phyloP scores from a whole-genome alignment of 2,888 invertebrate genomes.

The Drosophila borborema region DNA sequence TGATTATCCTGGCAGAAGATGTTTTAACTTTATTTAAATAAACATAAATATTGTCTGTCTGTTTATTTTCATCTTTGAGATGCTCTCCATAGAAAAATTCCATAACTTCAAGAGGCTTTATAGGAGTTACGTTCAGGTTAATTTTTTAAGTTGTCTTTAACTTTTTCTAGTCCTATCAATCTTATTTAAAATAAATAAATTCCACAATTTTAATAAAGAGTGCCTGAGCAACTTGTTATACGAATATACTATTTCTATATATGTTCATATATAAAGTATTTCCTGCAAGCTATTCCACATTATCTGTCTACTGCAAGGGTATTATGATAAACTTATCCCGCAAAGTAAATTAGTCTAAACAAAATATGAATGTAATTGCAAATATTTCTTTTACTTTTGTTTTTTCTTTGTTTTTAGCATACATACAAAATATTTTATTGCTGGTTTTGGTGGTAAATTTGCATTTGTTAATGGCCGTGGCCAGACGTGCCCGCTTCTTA shows the following conservation, averaged over 20 bases:
- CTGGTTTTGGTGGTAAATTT: constrained; percentile 84
- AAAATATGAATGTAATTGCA: constrained; percentile 74
- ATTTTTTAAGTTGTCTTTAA: no score
- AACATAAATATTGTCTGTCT: not conserved
- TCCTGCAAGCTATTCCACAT: not conserved
- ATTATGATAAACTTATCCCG: not conserved
- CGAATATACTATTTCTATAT: not conserved
- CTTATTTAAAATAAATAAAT: no score
- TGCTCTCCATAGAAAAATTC: not conserved
- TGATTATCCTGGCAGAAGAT: not conserved
- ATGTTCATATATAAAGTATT: not conserved
- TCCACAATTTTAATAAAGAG: no score
- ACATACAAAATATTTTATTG: constrained; percentile 82
- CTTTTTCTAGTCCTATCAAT: no score
- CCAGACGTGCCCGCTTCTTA: constrained; percentile 76
- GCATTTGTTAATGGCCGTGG: constrained; percentile 81
- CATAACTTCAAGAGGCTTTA: not conserved
- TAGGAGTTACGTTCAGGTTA: not conserved
- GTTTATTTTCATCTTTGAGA: not conserved
- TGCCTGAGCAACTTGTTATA: no score
- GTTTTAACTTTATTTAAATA: not conserved
- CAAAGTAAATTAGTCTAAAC: not conserved
- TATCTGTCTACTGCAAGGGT: constrained; percentile 2
- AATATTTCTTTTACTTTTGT: constrained; percentile 76
- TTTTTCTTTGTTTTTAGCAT: constrained; percentile 84